A percentile compares a stretch with the other conserved stretches of the same genome.
Evolutionary conservation across 2,888 invertebrate species (phyloP).

Genomic region (Holacanthella duospinosa): DNA sequence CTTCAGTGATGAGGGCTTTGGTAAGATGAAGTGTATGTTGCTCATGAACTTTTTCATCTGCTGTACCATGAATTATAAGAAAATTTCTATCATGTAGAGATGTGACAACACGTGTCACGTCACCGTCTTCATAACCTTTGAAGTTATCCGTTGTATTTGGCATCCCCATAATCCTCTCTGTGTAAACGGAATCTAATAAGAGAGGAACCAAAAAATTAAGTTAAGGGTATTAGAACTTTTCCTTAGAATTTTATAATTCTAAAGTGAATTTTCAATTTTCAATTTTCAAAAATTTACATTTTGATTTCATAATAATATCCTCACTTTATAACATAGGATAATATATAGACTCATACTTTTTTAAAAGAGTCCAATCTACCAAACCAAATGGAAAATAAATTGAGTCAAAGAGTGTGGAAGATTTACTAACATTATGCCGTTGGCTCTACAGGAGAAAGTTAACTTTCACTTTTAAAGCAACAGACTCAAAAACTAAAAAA

Average conservation of each 20-base stretch:
- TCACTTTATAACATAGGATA: too few relatives aligned
- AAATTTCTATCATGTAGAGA: conserved; percentile 59
- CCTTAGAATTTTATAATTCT: background rate
- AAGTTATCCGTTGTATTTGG: conserved; percentile 55
- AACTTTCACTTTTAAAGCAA: too few relatives aligned
- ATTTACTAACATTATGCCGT: too few relatives aligned
- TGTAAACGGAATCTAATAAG: conserved; percentile 67
- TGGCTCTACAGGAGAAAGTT: too few relatives aligned
- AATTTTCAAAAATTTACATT: background rate
- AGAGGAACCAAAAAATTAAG: background rate
- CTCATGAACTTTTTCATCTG: conserved; percentile 73
- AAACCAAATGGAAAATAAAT: too few relatives aligned
- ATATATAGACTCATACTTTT: too few relatives aligned
- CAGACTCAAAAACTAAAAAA: too few relatives aligned
- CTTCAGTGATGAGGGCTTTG: conserved; percentile 66
- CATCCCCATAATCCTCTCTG: conserved; percentile 77
- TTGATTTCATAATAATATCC: background rate
- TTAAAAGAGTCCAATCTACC: too few relatives aligned
- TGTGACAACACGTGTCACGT: conserved; percentile 65
- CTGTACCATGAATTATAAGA: conserved; percentile 64
- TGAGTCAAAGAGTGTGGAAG: too few relatives aligned
- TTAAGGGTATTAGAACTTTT: background rate
- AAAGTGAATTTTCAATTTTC: background rate
- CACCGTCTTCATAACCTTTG: conserved; percentile 61
- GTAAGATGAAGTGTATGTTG: conserved; percentile 77